Percentiles rank a stretch among this genome's conserved stretches.
Conservation (phyloP, 2,888 invertebrate genomes). For the Scaptomyza parva region DNA sequence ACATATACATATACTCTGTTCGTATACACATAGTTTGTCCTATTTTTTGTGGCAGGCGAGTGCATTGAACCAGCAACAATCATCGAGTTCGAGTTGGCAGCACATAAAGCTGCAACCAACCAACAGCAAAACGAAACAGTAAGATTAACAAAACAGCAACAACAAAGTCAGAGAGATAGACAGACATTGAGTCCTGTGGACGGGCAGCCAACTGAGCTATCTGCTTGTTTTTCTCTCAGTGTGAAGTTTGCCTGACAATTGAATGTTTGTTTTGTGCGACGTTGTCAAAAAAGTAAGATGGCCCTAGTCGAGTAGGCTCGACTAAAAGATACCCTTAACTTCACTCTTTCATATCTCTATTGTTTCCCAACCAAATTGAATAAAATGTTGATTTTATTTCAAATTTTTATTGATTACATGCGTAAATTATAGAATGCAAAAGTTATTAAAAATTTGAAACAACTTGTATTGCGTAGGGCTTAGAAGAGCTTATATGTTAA, state of each 20-base stretch:
- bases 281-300: too few species aligned
- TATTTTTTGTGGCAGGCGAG: constrained; percentile 63
- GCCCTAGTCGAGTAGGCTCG: too few species aligned
- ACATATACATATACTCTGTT: constrained; percentile 16
- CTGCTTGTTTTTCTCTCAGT: constrained; percentile 49
- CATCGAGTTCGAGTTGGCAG: constrained; percentile 47
- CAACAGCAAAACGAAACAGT: constrained; percentile 14
- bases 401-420: too few species aligned
- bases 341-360: too few species aligned
- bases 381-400: too few species aligned
- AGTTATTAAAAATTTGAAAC: too few species aligned
- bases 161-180: constrained; percentile 18
- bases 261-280: constrained; percentile 17
- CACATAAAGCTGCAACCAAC: background rate
- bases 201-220: constrained; percentile 55
- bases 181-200: constrained; percentile 14
- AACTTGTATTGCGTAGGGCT: too few species aligned
- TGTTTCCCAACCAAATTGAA: too few species aligned
- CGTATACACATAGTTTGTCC: constrained; percentile 50
- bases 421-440: too few species aligned
- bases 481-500: too few species aligned
- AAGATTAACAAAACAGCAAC: constrained; percentile 28
- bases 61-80: constrained; percentile 75
- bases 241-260: constrained; percentile 37
- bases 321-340: too few species aligned